Percentiles rank a stretch among this genome's conserved stretches.
Conservation (phyloP, 37 sponge, comb jelly and placozoan genomes). For the Hexactinellida sp. region DNA sequence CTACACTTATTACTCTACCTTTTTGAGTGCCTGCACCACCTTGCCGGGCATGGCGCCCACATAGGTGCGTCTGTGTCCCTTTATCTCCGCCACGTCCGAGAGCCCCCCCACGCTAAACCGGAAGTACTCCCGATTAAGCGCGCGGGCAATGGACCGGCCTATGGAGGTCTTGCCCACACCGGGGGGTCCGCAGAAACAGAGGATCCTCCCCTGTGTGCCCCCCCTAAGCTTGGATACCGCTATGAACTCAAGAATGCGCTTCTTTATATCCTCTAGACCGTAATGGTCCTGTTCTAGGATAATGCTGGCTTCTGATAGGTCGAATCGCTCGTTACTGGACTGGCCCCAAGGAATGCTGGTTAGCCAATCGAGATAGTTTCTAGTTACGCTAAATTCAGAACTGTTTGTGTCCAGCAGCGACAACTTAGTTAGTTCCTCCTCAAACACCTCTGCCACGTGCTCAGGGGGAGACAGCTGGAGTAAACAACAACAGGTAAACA, state of each 20-base stretch:
- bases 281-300: slow-evolving; percentile 86
- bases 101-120: slow-evolving; percentile 94
- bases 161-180: slow-evolving; percentile 92
- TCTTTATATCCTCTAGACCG: slow-evolving; percentile 82
- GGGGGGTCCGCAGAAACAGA: slow-evolving; percentile 91
- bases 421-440: slow-evolving; percentile 91
- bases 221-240: slow-evolving; percentile 73
- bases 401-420: slow-evolving; percentile 82
- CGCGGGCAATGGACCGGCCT: slow-evolving; percentile 80
- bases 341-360: slow-evolving; percentile 88
- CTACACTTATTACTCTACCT: too few relatives aligned
- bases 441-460: slow-evolving; percentile 58
- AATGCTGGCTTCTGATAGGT: slow-evolving; percentile 55
- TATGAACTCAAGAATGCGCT: slow-evolving; percentile 87
- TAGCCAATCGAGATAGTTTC: slow-evolving; percentile 97
- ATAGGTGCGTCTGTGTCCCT: slow-evolving; percentile 93
- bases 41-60: slow-evolving; percentile 98
- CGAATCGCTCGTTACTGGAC: slow-evolving; percentile 71
- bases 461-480: slow-evolving; percentile 32
- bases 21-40: slow-evolving; percentile 91
- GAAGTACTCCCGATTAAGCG: slow-evolving; percentile 83
- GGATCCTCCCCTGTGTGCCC: slow-evolving; percentile 79
- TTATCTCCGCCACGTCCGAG: slow-evolving; percentile 95
- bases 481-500: too few relatives aligned
- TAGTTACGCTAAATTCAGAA: slow-evolving; percentile 85